These are phyloP conservation scores for Phaethon lepturus DNA, from an alignment of 2,113 vertebrate species.

Conservation along the genomic window DNA sequence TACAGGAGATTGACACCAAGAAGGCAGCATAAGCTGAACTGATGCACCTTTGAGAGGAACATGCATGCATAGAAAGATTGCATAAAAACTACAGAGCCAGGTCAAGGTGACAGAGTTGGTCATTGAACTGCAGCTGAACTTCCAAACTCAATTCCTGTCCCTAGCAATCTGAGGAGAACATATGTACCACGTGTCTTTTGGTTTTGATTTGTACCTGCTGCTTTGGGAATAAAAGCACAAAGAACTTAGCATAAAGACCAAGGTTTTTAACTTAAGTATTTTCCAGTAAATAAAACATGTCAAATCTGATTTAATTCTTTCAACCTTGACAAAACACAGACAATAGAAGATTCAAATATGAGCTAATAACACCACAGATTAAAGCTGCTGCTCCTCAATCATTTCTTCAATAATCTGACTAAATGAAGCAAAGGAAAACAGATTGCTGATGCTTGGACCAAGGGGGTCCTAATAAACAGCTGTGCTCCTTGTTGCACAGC, in stretches of 20 bases:
- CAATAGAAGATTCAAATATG: background rate
- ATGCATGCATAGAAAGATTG: rapidly evolving
- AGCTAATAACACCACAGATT: background rate
- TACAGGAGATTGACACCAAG: background rate
- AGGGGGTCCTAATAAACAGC: background rate
- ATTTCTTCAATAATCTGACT: background rate
- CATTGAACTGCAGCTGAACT: background rate
- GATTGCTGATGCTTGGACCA: background rate
- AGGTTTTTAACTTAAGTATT: background rate
- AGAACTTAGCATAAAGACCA: background rate
- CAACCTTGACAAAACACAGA: background rate
- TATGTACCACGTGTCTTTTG: background rate
- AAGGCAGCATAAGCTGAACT: background rate
- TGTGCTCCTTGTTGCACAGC: background rate
- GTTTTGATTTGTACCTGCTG: background rate
- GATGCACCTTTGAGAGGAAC: background rate
- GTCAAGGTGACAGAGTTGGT: background rate
- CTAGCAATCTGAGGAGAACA: background rate
- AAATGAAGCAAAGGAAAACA: background rate
- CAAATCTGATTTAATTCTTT: background rate
- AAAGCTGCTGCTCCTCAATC: background rate
- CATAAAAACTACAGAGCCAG: background rate
- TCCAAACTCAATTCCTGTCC: background rate
- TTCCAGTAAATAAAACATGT: background rate
- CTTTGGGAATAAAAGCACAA: background rate